Base-by-base conservation (phyloP, 2,113 vertebrate genomes). In the Proterorhinus semilunaris region DNA sequence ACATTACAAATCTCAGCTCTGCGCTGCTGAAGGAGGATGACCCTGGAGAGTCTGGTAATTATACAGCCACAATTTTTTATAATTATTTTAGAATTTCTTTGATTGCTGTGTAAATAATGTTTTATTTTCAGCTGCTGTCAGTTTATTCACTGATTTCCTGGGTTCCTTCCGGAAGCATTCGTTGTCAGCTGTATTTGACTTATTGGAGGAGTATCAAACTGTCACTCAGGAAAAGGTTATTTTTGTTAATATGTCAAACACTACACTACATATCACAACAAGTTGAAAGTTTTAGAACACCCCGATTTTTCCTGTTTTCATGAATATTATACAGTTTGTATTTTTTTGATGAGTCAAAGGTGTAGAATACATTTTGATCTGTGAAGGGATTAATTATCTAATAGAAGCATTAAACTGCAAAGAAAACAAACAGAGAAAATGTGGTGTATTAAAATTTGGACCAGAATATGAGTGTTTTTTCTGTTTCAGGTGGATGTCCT, bases 81-180 rank as follows among this genome's bases (percentile, higher is more conserved):
- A 4, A 36, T 36, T 36, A 3, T 36, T 17, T 6, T 54, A 7
- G 5, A 2, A 5, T 10, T 8, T 50, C 5, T 51, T 1, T 44
- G 10, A 9, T 0, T 8, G 2, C 36, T 52, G 6, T 2, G 4
- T 55, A 72, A 36, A 75, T 1, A 1, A 6, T 16, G 6, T 7
- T 62, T 46, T 78, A 10, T 83, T 49, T 89, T n/a, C 89, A 99
- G 98, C 95, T 52, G 95, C 95, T 16, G 90, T 95, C 86, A 94
- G 95, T 84, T 93, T 99, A 83, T 98, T 96, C 88, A 92, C 94
- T 50, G 95, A 97, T 58, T 99, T 99, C 85, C 92, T 98, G 5
- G 85, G 92, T 15, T 94, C 94, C 55, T 95, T 95, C 75, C 76
- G 94, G 87, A 97, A 93, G 72, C 93, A 98, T 72, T 94, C 96